Base-by-base conservation (phyloP, 2,888 invertebrate species). In the Yponomeuta cagnagella region DNA sequence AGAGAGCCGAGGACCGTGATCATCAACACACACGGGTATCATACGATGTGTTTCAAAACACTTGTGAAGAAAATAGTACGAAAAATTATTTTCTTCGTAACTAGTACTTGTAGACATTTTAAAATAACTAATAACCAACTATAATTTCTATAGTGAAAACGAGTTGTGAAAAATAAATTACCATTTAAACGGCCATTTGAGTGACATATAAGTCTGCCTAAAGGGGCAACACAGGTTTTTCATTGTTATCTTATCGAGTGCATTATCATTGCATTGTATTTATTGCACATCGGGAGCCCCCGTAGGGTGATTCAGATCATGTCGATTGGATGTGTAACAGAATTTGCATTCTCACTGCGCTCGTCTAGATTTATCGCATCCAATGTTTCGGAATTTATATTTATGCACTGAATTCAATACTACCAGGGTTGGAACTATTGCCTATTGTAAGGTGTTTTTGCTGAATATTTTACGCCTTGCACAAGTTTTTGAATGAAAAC, bases 261-360 rank as follows among this genome's bases (percentile, higher is more conserved):
- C 52, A 15, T 15, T 8, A 58, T 43, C 43, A 43, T 43, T 43
- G 43, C 43, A 8, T 43, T 2, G 37, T 23, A 23, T 0, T 23
- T 37, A 37, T 37, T 37, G 37, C 37, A 37, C 5, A 15, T 15
- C 15, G 12, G 52, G 15, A 15, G 0, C 52, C 52, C 52, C 52
- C 15, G 15, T 12, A 12, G 52, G 52, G 52, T 58, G 52, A 58
- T 58, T 58, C 52, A 58, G 33, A 68, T 68, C 68, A 23, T 23
- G 2, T 43, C 48, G 68, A 68, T 68, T 68, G 48, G 48, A 23
- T 48, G 23, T 68, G 48, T 48, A 10, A n/a, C 68, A 37, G 37
- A 43, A 68, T 68, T 68, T 68, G 68, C 68, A 68, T 68, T 68
- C 68, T 15, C 48, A 68, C 68, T 23, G 68, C 68, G 52, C 68